phyloP scores from a whole-genome alignment of 2,113 vertebrate genomes.

The Urocolius indicus region DNA sequence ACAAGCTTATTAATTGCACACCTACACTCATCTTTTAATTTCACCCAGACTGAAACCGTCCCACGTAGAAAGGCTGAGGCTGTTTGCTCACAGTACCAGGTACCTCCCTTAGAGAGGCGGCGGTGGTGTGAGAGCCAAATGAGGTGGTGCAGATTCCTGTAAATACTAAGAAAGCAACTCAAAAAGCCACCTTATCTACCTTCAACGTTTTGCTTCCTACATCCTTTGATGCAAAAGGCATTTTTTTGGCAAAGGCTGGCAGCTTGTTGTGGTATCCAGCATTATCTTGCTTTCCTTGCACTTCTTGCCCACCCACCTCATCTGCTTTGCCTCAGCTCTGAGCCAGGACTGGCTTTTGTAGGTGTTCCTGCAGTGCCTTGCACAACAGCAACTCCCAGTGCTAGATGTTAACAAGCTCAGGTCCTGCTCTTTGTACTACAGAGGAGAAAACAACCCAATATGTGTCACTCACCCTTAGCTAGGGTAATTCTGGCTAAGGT shows the following conservation, averaged over 20 bases:
- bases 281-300: constrained; percentile 1
- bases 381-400: not conserved
- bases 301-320: constrained; percentile 13
- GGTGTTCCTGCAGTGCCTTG: not conserved
- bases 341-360: not conserved
- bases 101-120: not conserved
- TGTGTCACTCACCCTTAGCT: fast-evolving
- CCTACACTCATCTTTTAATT: not conserved
- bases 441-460: fast-evolving
- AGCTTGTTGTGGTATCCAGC: not conserved
- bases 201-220: not conserved
- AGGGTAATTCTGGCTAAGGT: not conserved
- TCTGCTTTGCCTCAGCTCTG: not conserved
- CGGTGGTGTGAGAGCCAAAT: not conserved
- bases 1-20: fast-evolving
- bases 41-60: not conserved
- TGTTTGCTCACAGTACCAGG: not conserved
- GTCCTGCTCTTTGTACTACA: not conserved
- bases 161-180: not conserved
- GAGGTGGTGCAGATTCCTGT: not conserved
- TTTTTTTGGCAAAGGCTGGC: constrained; percentile 6
- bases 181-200: not conserved
- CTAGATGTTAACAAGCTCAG: not conserved
- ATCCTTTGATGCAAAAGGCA: constrained; percentile 24
- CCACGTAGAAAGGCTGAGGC: fast-evolving